phyloP scores from a whole-genome alignment of 92 coral and sea anemone species.

The Porites cylindrica region DNA sequence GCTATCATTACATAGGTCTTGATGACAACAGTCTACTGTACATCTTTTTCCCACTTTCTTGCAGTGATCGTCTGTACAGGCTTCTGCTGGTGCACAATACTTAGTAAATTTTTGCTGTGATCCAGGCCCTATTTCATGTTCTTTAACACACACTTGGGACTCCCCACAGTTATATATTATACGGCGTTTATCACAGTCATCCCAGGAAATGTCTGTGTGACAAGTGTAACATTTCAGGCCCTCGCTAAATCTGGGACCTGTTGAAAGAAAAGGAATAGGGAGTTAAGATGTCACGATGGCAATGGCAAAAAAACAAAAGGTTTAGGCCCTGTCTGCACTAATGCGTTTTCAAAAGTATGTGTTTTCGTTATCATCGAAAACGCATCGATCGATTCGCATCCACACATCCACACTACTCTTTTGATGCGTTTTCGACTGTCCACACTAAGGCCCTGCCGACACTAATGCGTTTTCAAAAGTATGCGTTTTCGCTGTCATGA shows the following conservation, averaged over 20 bases:
- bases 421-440: too few species aligned
- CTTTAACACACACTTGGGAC: conserved; percentile 17
- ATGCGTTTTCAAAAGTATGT: too few species aligned
- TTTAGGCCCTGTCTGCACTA: too few species aligned
- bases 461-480: too few species aligned
- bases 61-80: conserved; percentile 23
- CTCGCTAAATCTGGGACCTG: conserved; percentile 29
- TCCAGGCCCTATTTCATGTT: neutral
- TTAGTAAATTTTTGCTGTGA: neutral
- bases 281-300: too few species aligned
- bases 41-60: neutral
- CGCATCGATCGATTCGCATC: too few species aligned
- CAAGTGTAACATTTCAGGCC: conserved; percentile 19
- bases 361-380: too few species aligned
- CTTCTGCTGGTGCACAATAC: neutral
- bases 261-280: too few species aligned
- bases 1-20: conserved; percentile 22
- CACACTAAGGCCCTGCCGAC: too few species aligned
- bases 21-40: conserved; percentile 33
- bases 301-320: too few species aligned
- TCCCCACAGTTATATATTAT: neutral
- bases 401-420: too few species aligned
- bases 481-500: too few species aligned
- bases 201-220: neutral
- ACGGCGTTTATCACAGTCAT: neutral